Base-by-base conservation (phyloP, 2,888 invertebrate genomes). In the Ischnus inquisitorius region DNA sequence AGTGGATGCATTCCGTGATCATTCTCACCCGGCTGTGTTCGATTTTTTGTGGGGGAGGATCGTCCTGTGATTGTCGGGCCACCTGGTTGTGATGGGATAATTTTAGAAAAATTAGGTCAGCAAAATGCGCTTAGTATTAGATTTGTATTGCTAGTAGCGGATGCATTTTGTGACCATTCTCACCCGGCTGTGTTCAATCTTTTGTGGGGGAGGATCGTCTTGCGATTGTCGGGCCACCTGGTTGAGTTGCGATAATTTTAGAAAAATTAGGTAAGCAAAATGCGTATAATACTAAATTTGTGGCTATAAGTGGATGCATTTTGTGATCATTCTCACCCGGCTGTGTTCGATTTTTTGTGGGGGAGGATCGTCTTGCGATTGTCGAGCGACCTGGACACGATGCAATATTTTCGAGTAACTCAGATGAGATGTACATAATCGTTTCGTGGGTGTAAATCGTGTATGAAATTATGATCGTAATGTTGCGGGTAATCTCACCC, bases 1-100 rank as follows among this genome's bases (percentile, higher is more conserved):
- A 34, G 19, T 51, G 51, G 4, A 19, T 19, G 51, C n/a, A 8
- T 46, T 3, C n/a, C 3, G 3, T 46, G 46, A 34, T 34, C 19
- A 72, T 46, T 10, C 72, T 79, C 16, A 80, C 83, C 65, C 83
- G 64, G 48, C 12, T 74, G 74, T 39, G 77, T 19, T 48, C n/a
- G 6, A 19, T 4, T 22, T 43, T 41, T 12, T 8, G n/a, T 4
- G 79, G 14, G 10, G 74, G 68, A 14, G 67, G 34, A 2, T n/a
- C 57, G 6, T 22, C 16, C 3, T 16, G 54, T 19, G 22, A 16
- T 22, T 54, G 54, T 54, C 54, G 22, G 19, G 22, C 54, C 12
- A 54, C 10, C 54, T 54, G 54, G 1, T 19, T 10, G 19, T 19
- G 19, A 1, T 19, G 8, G 0, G 8, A 0, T 1, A 4, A 1